Conservation (phyloP, 2,797 vertebrate genomes). For the Spondyliosoma cantharus region DNA sequence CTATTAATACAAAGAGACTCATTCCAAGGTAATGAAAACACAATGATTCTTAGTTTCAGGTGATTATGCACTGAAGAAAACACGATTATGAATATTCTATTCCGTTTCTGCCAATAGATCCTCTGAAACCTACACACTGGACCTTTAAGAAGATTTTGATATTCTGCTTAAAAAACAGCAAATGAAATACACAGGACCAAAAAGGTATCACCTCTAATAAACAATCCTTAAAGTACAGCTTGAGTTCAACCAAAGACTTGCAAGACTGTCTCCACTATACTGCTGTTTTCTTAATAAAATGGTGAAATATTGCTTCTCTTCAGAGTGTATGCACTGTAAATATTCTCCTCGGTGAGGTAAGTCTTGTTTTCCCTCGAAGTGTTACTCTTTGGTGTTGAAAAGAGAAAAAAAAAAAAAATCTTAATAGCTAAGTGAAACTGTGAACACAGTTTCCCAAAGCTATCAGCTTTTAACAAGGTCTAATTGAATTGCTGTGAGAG, state of each 20-base stretch:
- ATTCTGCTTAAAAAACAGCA: not conserved
- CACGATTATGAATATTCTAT: no score
- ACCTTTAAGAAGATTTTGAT: not conserved
- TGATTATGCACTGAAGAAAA: no score
- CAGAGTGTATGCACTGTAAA: slow-evolving; percentile 34
- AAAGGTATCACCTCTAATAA: not conserved
- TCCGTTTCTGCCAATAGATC: no score
- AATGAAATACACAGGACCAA: not conserved
- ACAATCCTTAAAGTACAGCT: slow-evolving; percentile 39
- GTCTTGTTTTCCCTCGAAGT: slow-evolving; percentile 49
- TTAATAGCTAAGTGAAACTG: slow-evolving; percentile 78
- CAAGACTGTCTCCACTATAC: not conserved
- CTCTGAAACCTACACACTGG: no score
- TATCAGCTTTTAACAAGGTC: slow-evolving; percentile 83
- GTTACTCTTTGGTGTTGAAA: slow-evolving; percentile 58
- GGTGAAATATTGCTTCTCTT: slow-evolving; percentile 27
- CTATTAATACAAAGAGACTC: no score
- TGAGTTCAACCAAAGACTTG: slow-evolving; percentile 33
- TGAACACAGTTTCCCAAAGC: slow-evolving; percentile 83
- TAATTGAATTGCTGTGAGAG: slow-evolving; percentile 87
- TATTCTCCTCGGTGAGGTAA: slow-evolving; percentile 28
- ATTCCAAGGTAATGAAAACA: no score
- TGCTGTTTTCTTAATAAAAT: slow-evolving; percentile 15
- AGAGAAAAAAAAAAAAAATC: slow-evolving; percentile 47
- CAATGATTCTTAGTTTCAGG: not conserved